Base-by-base conservation (phyloP, 2,888 invertebrate genomes). In the Idaea straminata region DNA sequence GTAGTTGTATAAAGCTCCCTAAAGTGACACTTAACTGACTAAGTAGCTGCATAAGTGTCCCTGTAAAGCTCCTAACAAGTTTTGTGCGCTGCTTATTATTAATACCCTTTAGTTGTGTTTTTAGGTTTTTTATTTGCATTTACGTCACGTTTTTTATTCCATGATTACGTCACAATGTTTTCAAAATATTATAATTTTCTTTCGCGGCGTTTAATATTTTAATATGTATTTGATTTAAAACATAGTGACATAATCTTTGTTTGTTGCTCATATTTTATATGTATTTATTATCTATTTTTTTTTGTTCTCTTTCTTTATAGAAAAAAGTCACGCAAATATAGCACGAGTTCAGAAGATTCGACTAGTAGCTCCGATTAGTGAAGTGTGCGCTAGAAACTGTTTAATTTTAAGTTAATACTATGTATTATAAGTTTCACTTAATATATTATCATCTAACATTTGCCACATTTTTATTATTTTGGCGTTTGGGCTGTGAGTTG, bases 281-380 rank as follows among this genome's bases (percentile, higher is more conserved):
- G 74, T 80, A 78, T 77, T 72, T 71, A 71, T 76, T 74, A 78
- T 83, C 77, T 80, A 77, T 84, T 77, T 82, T 77, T 82, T 81
- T 80, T 83, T 76, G 72, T 83, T 82, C 82, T 83, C 80, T 83
- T 85, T 83, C 85, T 90, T 93, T 94, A 89, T 93, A 94, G 94
- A 91, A 90, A 88, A 90, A 91, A 89, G 78, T 85, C 88, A 79
- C 89, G 92, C 86, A 88, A 88, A 77, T 85, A 86, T 90, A 91
- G 90, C 87, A 89, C 90, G 86, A 88, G 91, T 81, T 88, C 90
- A 73, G 88, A 85, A 87, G 91, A 88, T 86, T 86, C 88, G 75
- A 89, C 87, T 88, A 88, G 87, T 89, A 86, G 85, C 86, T 88
- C 88, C 85, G 82, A 86, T 82, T 91, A 89, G 87, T 84, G 84